Evolutionary conservation across 1,140 invertebrate genomes (phyloP), one percentile per base, ranked within the genome.

Genomic region (Halesus radiatus): DNA sequence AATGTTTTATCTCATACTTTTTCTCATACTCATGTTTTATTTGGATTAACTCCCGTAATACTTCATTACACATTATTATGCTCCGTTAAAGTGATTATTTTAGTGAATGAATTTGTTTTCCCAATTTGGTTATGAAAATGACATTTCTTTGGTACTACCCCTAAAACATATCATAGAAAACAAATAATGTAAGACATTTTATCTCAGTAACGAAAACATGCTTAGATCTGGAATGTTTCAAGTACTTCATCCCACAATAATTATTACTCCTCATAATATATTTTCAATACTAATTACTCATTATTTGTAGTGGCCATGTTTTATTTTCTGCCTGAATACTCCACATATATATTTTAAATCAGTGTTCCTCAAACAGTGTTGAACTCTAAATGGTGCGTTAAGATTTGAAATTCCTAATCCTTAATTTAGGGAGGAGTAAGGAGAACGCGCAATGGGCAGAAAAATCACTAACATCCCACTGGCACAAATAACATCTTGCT

Each of bases 371-470:
- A 13, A 52, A 72, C 50, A 72, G 52, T 72, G 45, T 29, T 29
- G 26, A 29, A 29, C 62, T 66, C 1, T 60, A 26, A 66, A 72
- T 20, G 68, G 53, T 56, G 72, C 53, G 52, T 75, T 64, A 80
- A 83, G 76, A 79, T 79, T 83, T 83, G 82, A 83, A 79, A 76
- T 74, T 77, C 72, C 77, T 83, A 81, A 83, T 83, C 82, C 82
- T 83, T 83, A 29, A 76, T 83, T 52, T 77, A 83, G 82, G 82
- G 82, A 81, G 82, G 82, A 78, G 82, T 80, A 73, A 79, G 82
- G 80, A 81, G 82, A 68, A 73, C 80, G 53, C 82, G 80, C 80
- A 77, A 81, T 60, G 82, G 82, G 78, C 80, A 83, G 82, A 83
- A 83, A 83, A 79, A 60, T 20, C 53, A 73, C 79, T 81, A 83